phyloP scores from a whole-genome alignment of 2,797 vertebrate genomes.

The Darevskia nairensis region DNA sequence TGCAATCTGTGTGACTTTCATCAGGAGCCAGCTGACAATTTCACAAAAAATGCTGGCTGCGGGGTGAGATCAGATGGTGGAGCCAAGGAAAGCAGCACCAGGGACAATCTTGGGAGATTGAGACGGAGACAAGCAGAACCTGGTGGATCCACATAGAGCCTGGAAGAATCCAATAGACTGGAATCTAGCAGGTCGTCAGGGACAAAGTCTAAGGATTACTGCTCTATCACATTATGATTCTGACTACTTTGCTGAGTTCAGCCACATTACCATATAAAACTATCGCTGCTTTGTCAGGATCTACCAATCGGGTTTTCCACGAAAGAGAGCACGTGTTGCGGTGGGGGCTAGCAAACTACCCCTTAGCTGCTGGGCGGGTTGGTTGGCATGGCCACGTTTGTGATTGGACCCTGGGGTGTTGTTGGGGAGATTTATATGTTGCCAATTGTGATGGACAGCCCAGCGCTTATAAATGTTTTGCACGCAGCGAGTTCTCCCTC shows the following conservation, averaged over 20 bases:
- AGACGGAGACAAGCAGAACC: neutral
- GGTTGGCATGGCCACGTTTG: too few relatives aligned
- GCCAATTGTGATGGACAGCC: too few relatives aligned
- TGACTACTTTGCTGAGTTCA: neutral
- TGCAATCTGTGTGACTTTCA: neutral
- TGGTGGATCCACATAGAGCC: neutral
- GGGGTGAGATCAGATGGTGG: neutral
- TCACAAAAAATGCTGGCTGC: neutral
- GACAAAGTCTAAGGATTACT: neutral
- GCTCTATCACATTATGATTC: neutral
- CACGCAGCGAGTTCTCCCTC: too few relatives aligned
- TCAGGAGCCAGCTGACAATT: neutral
- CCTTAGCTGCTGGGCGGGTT: too few relatives aligned
- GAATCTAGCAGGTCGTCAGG: too few relatives aligned
- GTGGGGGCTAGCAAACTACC: too few relatives aligned
- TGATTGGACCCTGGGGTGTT: too few relatives aligned
- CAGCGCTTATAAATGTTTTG: too few relatives aligned
- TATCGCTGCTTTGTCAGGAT: neutral
- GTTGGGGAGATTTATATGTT: too few relatives aligned
- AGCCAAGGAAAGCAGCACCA: neutral
- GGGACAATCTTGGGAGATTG: neutral
- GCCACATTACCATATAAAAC: neutral
- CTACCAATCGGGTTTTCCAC: too few relatives aligned
- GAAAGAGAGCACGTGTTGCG: too few relatives aligned
- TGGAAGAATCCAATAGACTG: neutral